phyloP scores from a whole-genome alignment of 2,888 invertebrate genomes.

The Nomada lathburiana region DNA sequence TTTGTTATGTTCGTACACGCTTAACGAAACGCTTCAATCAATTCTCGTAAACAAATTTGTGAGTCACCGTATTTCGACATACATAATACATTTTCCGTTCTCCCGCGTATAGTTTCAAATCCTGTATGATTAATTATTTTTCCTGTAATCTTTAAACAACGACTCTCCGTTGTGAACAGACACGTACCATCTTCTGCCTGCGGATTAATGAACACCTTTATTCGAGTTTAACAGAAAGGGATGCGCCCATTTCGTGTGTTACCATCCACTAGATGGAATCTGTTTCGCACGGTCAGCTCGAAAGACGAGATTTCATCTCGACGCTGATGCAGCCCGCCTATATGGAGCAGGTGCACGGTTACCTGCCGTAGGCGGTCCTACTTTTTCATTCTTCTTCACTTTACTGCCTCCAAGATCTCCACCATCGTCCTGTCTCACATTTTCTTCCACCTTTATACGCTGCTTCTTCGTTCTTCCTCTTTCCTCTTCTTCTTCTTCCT shows the following conservation, averaged over 20 bases:
- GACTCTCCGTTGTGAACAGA: neutral
- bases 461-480: constrained; percentile 42
- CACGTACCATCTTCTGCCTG: neutral
- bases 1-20: no score
- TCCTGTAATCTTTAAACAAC: constrained; percentile 8
- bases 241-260: neutral
- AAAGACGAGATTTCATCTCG: constrained; percentile 44
- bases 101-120: no score
- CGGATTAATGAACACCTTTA: constrained; percentile 7
- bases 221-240: neutral
- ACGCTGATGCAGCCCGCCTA: constrained; percentile 58
- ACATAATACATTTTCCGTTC: no score
- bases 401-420: constrained; percentile 48
- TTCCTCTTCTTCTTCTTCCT: constrained; percentile 27
- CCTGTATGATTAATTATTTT: neutral
- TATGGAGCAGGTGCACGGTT: constrained; percentile 74
- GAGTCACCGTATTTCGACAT: no score
- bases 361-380: constrained; percentile 73
- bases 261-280: constrained; percentile 19
- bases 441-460: constrained; percentile 11
- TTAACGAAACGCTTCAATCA: no score
- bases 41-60: no score
- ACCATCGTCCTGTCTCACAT: constrained; percentile 51
- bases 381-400: constrained; percentile 70
- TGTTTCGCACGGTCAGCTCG: constrained; percentile 19